phyloP scores from a whole-genome alignment of 2,888 invertebrate genomes.

The Amphipoea oculea region DNA sequence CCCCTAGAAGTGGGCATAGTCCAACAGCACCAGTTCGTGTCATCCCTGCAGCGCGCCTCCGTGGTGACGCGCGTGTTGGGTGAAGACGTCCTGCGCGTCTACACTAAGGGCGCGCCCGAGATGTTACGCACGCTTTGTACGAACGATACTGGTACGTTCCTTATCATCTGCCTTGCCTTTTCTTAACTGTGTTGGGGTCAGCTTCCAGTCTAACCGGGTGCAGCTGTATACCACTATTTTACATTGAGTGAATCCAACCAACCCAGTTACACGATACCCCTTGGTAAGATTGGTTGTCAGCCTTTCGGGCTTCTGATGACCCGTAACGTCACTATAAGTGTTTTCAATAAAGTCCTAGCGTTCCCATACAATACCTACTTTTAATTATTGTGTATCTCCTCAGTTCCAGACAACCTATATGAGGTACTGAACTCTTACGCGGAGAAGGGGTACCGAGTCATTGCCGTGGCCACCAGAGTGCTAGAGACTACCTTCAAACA shows the following conservation, averaged over 20 bases:
- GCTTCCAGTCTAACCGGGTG: too few species aligned
- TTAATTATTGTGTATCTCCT: too few species aligned
- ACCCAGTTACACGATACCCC: too few species aligned
- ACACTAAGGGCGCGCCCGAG: constrained; percentile 98
- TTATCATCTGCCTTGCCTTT: too few species aligned
- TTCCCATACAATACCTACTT: too few species aligned
- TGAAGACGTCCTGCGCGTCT: constrained; percentile 94
- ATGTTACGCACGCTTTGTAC: constrained; percentile 95
- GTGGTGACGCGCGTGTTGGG: constrained; percentile 95
- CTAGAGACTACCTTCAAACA: constrained; percentile 93
- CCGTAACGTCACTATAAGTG: too few species aligned
- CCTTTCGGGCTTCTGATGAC: too few species aligned
- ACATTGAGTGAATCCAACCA: too few species aligned
- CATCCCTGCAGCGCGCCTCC: constrained; percentile 96
- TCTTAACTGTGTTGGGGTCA: too few species aligned
- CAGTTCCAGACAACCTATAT: constrained; percentile 94
- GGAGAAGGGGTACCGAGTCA: constrained; percentile 97
- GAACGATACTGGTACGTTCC: constrained; percentile 88
- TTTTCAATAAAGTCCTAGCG: too few species aligned
- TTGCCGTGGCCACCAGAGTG: constrained; percentile 95
- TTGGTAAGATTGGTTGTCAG: too few species aligned
- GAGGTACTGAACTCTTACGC: constrained; percentile 95
- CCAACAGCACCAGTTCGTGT: constrained; percentile 96
- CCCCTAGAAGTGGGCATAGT: constrained; percentile 95
- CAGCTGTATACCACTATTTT: too few species aligned